Evolutionary conservation across 2,797 vertebrate species (phyloP).

Genomic region (Crenichthys baileyi): DNA sequence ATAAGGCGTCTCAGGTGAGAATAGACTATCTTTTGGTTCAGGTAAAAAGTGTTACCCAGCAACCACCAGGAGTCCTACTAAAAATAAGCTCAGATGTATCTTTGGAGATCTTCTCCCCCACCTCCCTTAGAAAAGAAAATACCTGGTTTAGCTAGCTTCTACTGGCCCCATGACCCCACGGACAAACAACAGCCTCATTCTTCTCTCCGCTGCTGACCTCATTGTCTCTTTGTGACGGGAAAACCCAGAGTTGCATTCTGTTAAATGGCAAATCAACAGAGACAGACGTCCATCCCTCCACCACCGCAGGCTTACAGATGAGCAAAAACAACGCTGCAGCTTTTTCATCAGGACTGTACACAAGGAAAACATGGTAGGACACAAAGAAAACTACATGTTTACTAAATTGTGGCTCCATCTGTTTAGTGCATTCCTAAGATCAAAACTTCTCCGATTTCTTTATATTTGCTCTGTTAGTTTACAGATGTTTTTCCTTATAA

Average conservation of each 20-base stretch:
- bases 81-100: conserved; percentile 71
- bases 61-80: conserved; percentile 68
- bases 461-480: conserved; percentile 10
- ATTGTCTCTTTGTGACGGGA: conserved; percentile 86
- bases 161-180: conserved; percentile 76
- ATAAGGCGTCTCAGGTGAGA: conserved; percentile 57
- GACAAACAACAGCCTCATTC: conserved; percentile 87
- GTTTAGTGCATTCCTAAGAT: conserved; percentile 4
- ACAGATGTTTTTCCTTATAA: conserved; percentile 32
- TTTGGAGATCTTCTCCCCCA: conserved; percentile 78
- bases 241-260: conserved; percentile 86
- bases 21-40: conserved; percentile 73
- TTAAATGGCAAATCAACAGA: conserved; percentile 73
- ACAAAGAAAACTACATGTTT: conserved; percentile 18
- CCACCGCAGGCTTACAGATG: conserved; percentile 65
- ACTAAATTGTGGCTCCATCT: conserved; percentile 21
- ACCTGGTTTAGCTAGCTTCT: conserved; percentile 77
- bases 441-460: conserved; percentile 8
- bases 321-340: conserved; percentile 48
- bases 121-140: conserved; percentile 62
- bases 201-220: conserved; percentile 84
- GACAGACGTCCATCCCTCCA: conserved; percentile 59
- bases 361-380: conserved; percentile 80
- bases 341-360: conserved; percentile 46
- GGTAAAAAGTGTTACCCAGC: conserved; percentile 73